Evolutionary conservation across 2,113 vertebrate genomes (phyloP).

Genomic region (Chionomys nivalis): DNA sequence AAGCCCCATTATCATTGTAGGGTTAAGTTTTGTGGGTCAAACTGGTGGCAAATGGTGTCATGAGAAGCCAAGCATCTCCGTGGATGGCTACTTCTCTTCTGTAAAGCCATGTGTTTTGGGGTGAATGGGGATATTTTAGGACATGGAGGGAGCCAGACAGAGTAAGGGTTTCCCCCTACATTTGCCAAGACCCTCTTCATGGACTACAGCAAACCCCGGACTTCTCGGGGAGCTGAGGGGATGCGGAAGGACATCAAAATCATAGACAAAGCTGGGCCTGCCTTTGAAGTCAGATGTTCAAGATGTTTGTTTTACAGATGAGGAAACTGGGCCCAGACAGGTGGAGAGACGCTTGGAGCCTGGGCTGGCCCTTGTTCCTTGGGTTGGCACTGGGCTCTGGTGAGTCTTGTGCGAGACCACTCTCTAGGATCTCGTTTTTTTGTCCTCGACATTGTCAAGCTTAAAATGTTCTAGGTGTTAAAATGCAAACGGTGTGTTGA

Average conservation of each 20-base stretch:
- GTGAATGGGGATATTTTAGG: not conserved
- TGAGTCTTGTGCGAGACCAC: not conserved
- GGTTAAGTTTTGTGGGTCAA: not conserved
- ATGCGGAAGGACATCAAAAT: not conserved
- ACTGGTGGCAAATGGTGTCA: not conserved
- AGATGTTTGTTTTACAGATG: constrained; percentile 33
- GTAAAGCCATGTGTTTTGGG: not conserved
- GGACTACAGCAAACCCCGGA: not conserved
- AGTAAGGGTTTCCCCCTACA: not conserved
- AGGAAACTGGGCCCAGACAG: not conserved
- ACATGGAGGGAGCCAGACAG: too few relatives aligned
- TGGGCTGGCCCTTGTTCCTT: not conserved
- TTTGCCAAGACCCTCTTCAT: not conserved
- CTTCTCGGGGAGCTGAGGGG: not conserved
- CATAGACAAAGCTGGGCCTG: not conserved
- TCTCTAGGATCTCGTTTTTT: not conserved
- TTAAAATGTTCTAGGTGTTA: not conserved
- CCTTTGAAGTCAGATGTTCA: not conserved
- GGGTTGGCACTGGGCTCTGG: not conserved
- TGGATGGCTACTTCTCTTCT: not conserved
- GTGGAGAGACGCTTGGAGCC: not conserved
- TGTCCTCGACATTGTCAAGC: not conserved
- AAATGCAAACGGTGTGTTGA: not conserved
- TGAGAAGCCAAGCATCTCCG: not conserved
- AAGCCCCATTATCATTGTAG: not conserved